A percentile compares a stretch with the other conserved stretches of the same genome.
These are phyloP conservation scores for Columba livia DNA, from an alignment of 2,113 vertebrate genomes.

Conservation along the genomic window DNA sequence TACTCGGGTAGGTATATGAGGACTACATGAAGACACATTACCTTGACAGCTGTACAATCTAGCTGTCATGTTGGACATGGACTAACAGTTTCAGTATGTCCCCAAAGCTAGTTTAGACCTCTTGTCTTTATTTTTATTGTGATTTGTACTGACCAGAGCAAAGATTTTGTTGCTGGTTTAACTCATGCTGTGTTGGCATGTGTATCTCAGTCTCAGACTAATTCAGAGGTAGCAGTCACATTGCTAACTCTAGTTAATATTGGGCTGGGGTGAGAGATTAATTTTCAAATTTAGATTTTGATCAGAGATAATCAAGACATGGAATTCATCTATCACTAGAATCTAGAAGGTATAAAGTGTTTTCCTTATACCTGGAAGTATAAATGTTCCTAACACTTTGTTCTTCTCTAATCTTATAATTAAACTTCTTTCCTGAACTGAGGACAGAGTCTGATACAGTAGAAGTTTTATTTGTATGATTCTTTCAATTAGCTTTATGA, in stretches of 20 bases:
- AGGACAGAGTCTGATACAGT: neutral
- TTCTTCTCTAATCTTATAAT: neutral
- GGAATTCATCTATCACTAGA: neutral
- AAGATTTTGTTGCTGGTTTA: neutral
- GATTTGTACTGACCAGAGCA: neutral
- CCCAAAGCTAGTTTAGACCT: neutral
- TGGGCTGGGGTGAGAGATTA: neutral
- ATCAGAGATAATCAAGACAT: neutral
- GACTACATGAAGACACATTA: fast-evolving
- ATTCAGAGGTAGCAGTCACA: neutral
- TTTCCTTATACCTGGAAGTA: neutral
- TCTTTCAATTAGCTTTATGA: neutral
- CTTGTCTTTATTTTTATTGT: neutral
- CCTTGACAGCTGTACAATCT: no score
- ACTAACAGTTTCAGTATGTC: neutral
- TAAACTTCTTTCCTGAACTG: neutral
- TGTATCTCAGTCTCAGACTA: neutral
- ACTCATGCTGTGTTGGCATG: neutral
- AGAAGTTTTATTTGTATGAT: neutral
- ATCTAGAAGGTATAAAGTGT: neutral
- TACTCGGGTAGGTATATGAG: neutral
- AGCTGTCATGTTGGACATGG: neutral
- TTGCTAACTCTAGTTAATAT: neutral
- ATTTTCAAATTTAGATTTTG: neutral
- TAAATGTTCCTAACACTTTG: neutral